Percentiles rank a stretch among this genome's conserved stretches.
These are phyloP conservation scores for Stichopus horrens DNA, from an alignment of 53 echinoderm and acorn worm species.

Conservation along the genomic window DNA sequence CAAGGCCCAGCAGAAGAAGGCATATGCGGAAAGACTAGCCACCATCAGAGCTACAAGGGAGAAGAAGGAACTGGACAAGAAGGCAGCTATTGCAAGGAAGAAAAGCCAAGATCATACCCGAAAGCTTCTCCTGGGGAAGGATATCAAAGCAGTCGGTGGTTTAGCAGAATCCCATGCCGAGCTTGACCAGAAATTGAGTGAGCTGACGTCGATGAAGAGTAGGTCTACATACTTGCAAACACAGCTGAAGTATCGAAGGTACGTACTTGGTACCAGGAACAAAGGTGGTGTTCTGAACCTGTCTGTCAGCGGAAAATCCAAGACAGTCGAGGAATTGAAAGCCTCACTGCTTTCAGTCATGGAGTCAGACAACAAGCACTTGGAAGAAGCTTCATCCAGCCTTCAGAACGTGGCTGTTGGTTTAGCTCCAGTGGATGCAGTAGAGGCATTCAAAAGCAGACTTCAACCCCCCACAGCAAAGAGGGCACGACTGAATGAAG, in stretches of 20 bases:
- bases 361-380: not conserved
- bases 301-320: conserved; percentile 33
- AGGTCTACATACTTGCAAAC: not conserved
- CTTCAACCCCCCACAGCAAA: not conserved
- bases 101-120: conserved; percentile 25
- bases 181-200: not conserved
- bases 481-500: not conserved
- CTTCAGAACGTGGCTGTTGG: not conserved
- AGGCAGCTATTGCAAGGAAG: not conserved
- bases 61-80: conserved; percentile 20
- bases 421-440: conserved; percentile 35
- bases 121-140: conserved; percentile 17
- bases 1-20: not conserved
- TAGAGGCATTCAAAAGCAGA: conserved; percentile 21
- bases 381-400: not conserved
- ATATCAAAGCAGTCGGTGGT: conserved; percentile 26
- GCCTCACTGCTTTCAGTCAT: not conserved
- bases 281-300: conserved; percentile 43
- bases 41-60: conserved; percentile 34
- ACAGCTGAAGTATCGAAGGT: conserved; percentile 40
- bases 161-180: conserved; percentile 2
- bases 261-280: conserved; percentile 39
- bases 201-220: not conserved
- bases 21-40: conserved; percentile 4
- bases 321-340: conserved; percentile 23